These are phyloP conservation scores for Drosophila asahinai DNA, from an alignment of 1,140 invertebrate species.

Conservation along the genomic window DNA sequence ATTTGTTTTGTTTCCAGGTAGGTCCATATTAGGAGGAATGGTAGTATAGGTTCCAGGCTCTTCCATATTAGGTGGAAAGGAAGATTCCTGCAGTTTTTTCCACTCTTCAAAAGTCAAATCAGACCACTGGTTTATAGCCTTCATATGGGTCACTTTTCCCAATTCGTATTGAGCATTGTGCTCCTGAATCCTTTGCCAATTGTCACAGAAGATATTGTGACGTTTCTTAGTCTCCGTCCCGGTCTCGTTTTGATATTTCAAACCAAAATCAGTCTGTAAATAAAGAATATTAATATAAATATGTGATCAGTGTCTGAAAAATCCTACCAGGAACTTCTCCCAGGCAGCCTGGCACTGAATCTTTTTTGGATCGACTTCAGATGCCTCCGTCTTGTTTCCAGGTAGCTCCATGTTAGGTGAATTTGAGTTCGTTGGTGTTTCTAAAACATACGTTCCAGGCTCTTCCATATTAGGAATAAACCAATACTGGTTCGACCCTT, in stretches of 20 bases:
- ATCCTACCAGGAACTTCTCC: constrained; percentile 5
- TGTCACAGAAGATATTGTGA: constrained; percentile 43
- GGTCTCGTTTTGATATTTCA: constrained; percentile 3
- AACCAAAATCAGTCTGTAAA: constrained; percentile 7
- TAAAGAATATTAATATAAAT: neutral
- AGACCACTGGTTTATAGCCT: constrained; percentile 48
- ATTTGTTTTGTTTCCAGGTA: neutral
- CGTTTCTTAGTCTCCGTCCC: constrained; percentile 11
- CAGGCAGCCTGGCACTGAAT: neutral
- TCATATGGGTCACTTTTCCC: constrained; percentile 20
- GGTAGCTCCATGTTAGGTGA: no score
- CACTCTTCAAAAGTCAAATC: constrained; percentile 51
- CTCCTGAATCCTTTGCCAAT: constrained; percentile 22
- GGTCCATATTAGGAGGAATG: no score
- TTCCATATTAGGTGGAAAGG: neutral
- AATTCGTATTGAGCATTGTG: constrained; percentile 44
- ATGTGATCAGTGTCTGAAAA: no score
- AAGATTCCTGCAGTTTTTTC: neutral
- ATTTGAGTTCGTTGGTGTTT: no score
- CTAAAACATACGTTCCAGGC: no score
- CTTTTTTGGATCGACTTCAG: neutral
- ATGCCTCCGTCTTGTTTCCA: no score
- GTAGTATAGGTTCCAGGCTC: neutral
- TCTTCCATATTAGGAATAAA: no score
- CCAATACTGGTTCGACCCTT: no score